Percentiles rank a stretch among this genome's conserved stretches.
These are phyloP conservation scores for Nyctibius grandis DNA, from an alignment of 2,797 vertebrate genomes.

Conservation along the genomic window DNA sequence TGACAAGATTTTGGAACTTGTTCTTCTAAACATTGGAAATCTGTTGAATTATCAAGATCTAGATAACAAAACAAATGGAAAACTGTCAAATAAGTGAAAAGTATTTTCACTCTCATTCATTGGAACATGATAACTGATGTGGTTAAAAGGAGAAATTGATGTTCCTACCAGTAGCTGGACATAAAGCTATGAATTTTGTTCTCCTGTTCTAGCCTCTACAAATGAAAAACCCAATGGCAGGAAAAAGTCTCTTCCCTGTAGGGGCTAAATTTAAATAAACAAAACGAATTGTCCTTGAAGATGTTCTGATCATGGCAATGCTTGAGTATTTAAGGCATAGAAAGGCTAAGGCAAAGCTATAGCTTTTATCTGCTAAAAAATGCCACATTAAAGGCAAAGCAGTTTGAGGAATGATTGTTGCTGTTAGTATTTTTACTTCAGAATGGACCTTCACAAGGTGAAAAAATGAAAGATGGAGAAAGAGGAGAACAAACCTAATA, in stretches of 20 bases:
- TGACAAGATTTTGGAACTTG: neutral
- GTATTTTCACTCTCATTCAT: neutral
- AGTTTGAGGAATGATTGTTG: neutral
- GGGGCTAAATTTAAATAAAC: neutral
- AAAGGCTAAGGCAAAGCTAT: neutral
- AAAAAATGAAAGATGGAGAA: neutral
- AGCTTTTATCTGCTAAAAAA: neutral
- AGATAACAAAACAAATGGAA: neutral
- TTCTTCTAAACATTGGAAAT: neutral
- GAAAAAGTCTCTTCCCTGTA: neutral
- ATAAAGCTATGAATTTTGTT: neutral
- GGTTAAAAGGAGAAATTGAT: neutral
- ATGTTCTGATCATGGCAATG: neutral
- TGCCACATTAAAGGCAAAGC: neutral
- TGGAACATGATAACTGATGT: neutral
- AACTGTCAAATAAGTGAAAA: neutral
- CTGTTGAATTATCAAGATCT: neutral
- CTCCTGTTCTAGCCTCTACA: neutral
- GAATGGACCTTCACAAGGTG: neutral
- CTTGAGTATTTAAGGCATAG: neutral
- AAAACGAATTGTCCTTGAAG: neutral
- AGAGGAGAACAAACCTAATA: neutral
- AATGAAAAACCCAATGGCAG: neutral
- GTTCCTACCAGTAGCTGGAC: neutral
- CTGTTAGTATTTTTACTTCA: neutral